phyloP scores from a whole-genome alignment of 2,888 invertebrate species.

The Tubulanus polymorphus region DNA sequence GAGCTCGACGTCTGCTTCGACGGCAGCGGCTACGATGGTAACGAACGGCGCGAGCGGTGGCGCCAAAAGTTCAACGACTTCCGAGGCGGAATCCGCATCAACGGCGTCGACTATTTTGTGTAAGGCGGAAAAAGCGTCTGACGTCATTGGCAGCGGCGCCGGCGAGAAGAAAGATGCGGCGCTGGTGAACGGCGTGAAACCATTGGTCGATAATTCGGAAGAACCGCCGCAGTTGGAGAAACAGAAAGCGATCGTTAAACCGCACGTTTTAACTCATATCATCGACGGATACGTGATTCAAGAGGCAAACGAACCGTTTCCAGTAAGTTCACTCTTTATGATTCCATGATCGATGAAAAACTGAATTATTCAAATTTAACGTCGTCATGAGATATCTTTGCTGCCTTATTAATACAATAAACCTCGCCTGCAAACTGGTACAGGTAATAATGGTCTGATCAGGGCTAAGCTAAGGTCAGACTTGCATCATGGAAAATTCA shows the following conservation, averaged over 20 bases:
- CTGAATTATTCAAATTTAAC: no score
- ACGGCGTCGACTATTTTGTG: background rate
- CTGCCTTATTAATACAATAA: no score
- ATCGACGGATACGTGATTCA: conserved; percentile 96
- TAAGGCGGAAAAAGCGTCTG: background rate
- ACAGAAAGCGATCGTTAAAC: conserved; percentile 85
- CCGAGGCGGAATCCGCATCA: conserved; percentile 4
- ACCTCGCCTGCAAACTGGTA: no score
- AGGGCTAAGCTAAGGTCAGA: no score
- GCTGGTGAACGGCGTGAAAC: background rate
- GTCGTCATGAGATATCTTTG: no score
- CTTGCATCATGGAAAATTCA: no score
- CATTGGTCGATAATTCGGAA: background rate
- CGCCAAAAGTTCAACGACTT: background rate
- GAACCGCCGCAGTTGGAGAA: conserved; percentile 31
- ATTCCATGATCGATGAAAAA: no score
- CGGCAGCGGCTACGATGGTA: background rate
- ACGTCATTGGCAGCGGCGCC: background rate
- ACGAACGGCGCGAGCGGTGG: background rate
- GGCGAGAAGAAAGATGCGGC: background rate
- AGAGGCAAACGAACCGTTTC: conserved; percentile 65
- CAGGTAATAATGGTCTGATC: no score
- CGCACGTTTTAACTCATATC: conserved; percentile 90
- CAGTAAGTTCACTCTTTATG: no score
- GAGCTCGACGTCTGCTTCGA: background rate